Conservation (phyloP, 2,888 invertebrate species). For the Philereme vetulata region DNA sequence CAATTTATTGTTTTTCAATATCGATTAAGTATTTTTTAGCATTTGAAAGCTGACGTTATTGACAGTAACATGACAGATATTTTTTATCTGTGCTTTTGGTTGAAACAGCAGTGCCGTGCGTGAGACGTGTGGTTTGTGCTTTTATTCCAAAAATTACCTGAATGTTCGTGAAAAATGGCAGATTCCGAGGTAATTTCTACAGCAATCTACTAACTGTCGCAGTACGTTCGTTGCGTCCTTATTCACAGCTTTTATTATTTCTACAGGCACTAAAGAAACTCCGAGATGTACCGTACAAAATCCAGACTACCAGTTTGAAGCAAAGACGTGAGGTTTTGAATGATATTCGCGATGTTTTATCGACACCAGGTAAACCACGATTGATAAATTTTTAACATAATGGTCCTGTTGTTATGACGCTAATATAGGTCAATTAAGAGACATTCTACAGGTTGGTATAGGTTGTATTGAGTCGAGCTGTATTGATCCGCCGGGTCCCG, state of each 20-base stretch:
- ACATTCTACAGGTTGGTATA: conserved; percentile 35
- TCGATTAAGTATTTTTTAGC: too few relatives aligned
- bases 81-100: conserved; percentile 12
- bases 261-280: conserved; percentile 86
- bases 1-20: too few relatives aligned
- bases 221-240: conserved; percentile 20
- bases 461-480: conserved; percentile 42
- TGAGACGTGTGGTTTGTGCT: conserved; percentile 29
- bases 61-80: conserved; percentile 12
- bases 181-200: conserved; percentile 84
- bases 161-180: conserved; percentile 85
- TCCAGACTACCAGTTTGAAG: conserved; percentile 89
- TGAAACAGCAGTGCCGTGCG: conserved; percentile 13
- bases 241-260: conserved; percentile 38
- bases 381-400: background rate
- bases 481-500: conserved; percentile 47
- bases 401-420: background rate
- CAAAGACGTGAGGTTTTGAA: conserved; percentile 87
- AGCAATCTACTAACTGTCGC: conserved; percentile 9
- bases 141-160: conserved; percentile 43
- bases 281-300: conserved; percentile 88
- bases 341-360: conserved; percentile 87
- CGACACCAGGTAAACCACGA: conserved; percentile 86
- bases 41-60: background rate
- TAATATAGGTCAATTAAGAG: conserved; percentile 12